These are phyloP conservation scores for Tympanoctomys barrerae DNA, from an alignment of 2,797 vertebrate species.

Conservation along the genomic window DNA sequence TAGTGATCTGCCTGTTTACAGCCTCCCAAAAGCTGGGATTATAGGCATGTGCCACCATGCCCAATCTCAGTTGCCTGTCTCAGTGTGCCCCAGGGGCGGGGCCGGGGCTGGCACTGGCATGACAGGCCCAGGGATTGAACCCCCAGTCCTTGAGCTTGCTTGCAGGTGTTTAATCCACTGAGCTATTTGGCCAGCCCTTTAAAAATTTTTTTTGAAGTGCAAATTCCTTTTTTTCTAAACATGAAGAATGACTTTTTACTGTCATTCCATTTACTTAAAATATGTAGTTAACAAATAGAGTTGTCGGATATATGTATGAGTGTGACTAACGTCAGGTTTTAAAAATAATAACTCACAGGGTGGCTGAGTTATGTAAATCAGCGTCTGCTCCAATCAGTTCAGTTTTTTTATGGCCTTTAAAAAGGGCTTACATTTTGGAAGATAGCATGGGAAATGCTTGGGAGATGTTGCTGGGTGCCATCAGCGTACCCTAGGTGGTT, in stretches of 20 bases:
- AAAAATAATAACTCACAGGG: not conserved
- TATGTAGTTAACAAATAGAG: not conserved
- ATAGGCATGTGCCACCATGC: too few relatives aligned
- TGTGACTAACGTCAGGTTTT: not conserved
- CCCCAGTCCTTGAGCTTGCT: too few relatives aligned
- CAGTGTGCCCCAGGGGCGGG: too few relatives aligned
- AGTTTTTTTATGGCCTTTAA: not conserved
- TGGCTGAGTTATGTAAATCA: not conserved
- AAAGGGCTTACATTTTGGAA: not conserved
- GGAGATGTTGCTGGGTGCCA: not conserved
- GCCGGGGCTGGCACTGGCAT: too few relatives aligned
- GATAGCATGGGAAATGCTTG: not conserved
- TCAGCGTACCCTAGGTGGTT: rapidly evolving
- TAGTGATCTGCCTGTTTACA: too few relatives aligned
- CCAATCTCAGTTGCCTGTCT: too few relatives aligned
- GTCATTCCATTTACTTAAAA: not conserved
- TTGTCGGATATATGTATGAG: not conserved
- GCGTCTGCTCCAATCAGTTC: not conserved
- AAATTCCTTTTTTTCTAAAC: not conserved
- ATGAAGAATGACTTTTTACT: not conserved
- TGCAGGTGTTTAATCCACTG: too few relatives aligned
- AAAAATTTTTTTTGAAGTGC: not conserved
- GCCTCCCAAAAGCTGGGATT: too few relatives aligned
- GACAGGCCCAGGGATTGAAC: too few relatives aligned
- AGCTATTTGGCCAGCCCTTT: not conserved